Evolutionary conservation across 1,140 invertebrate species (phyloP).

Genomic region (Aphaenogaster rudis): DNA sequence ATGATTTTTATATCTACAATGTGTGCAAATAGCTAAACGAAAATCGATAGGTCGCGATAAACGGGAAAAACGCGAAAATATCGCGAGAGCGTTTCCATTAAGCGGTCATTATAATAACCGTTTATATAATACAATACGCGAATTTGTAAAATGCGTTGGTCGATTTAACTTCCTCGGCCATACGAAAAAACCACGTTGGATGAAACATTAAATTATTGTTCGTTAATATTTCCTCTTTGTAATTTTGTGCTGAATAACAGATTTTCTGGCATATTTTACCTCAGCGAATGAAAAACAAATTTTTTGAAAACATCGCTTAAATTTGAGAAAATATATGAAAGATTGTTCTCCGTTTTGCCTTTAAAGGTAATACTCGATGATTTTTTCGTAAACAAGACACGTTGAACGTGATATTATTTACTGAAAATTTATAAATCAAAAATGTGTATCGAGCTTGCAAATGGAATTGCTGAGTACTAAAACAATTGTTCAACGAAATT

Average conservation of each 20-base stretch:
- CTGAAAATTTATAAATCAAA: background rate
- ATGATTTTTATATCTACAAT: background rate
- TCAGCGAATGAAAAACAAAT: background rate
- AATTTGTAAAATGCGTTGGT: constrained; percentile 3
- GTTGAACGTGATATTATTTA: background rate
- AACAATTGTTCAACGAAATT: background rate
- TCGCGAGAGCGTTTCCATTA: background rate
- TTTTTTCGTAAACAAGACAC: background rate
- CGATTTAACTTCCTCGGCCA: background rate
- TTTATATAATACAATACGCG: background rate
- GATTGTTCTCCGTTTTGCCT: background rate
- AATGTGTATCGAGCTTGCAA: background rate
- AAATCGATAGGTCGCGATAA: background rate
- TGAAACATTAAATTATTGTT: background rate
- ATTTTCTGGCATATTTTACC: background rate
- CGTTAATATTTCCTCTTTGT: background rate
- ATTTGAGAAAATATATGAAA: background rate
- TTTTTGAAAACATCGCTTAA: constrained; percentile 13
- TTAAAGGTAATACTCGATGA: background rate
- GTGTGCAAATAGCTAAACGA: background rate
- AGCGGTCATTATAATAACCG: background rate
- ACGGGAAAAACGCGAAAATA: background rate
- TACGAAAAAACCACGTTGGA: background rate
- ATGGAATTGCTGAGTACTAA: background rate
- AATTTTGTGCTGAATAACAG: background rate